Percentiles rank a stretch among this genome's conserved stretches.
These are phyloP conservation scores for Cyprinella venusta DNA, from an alignment of 2,797 vertebrate genomes.

Conservation along the genomic window DNA sequence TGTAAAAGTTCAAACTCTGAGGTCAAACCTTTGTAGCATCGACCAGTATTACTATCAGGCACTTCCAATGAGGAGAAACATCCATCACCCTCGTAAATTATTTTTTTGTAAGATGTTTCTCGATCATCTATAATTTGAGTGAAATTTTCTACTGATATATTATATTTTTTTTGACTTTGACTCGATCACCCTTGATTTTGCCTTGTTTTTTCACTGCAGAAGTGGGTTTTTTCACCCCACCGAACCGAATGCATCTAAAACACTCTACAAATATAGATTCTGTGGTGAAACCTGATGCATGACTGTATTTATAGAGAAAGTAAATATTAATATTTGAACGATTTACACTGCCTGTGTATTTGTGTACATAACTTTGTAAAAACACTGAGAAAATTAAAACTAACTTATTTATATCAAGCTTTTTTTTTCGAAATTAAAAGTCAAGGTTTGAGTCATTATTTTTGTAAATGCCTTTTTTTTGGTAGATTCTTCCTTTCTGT, in stretches of 20 bases:
- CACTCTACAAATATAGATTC: slow-evolving; percentile 55
- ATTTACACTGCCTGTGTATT: slow-evolving; percentile 78
- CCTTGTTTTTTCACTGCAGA: slow-evolving; percentile 1
- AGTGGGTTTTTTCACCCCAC: slow-evolving; percentile 29
- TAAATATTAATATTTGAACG: slow-evolving; percentile 70
- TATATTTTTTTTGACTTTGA: slow-evolving; percentile 48
- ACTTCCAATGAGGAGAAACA: slow-evolving; percentile 52
- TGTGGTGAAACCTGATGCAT: slow-evolving; percentile 55
- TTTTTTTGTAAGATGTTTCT: slow-evolving; percentile 54
- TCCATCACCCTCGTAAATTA: slow-evolving; percentile 57
- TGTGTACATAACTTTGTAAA: slow-evolving; percentile 90
- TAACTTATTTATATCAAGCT: slow-evolving; percentile 99
- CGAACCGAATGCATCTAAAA: slow-evolving; percentile 67
- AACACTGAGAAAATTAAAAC: slow-evolving; percentile 99
- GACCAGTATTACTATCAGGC: slow-evolving; percentile 67
- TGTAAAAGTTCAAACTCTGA: slow-evolving; percentile 34
- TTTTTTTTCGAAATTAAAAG: slow-evolving; percentile 75
- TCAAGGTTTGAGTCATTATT: slow-evolving; percentile 86
- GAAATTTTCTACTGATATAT: slow-evolving; percentile 76
- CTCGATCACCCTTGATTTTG: slow-evolving; percentile 41
- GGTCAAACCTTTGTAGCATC: slow-evolving; percentile 62
- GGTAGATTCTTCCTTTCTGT: slow-evolving; percentile 70
- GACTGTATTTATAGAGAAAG: slow-evolving; percentile 68
- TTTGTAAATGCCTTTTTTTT: slow-evolving; percentile 84
- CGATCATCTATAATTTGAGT: slow-evolving; percentile 59